Evolutionary conservation across 2,888 invertebrate genomes (phyloP).

Genomic region (Iphiclides podalirius): DNA sequence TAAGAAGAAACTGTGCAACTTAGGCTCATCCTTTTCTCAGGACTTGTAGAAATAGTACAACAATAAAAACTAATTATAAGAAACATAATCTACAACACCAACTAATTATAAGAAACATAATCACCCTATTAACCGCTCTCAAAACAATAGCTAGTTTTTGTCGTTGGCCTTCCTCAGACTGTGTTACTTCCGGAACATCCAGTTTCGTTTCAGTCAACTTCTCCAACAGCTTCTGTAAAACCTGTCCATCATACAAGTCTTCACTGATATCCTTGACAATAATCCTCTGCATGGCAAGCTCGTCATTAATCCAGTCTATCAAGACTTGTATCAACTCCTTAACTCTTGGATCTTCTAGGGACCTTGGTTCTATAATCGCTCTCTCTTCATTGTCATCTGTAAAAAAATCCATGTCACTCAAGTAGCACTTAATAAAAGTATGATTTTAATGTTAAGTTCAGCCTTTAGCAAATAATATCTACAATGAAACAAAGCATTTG

Average conservation of each 20-base stretch:
- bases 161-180: constrained; percentile 97
- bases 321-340: constrained; percentile 91
- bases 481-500: background rate
- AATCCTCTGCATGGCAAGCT: constrained; percentile 96
- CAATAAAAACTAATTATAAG: no score
- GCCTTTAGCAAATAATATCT: no score
- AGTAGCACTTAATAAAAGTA: background rate
- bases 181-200: constrained; percentile 98
- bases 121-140: constrained; percentile 91
- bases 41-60: no score
- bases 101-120: constrained; percentile 19
- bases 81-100: no score
- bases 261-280: constrained; percentile 98
- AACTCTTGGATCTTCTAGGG: constrained; percentile 92
- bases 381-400: constrained; percentile 97
- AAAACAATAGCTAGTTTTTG: constrained; percentile 95
- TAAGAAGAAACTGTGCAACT: no score
- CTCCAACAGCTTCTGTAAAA: constrained; percentile 86
- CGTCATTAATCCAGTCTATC: constrained; percentile 99
- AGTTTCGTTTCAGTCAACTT: constrained; percentile 93
- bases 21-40: no score
- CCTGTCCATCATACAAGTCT: constrained; percentile 98
- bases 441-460: no score
- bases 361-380: constrained; percentile 95
- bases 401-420: constrained; percentile 31